Evolutionary conservation across 2,797 vertebrate genomes (phyloP).

Genomic region (Mus minutoides): DNA sequence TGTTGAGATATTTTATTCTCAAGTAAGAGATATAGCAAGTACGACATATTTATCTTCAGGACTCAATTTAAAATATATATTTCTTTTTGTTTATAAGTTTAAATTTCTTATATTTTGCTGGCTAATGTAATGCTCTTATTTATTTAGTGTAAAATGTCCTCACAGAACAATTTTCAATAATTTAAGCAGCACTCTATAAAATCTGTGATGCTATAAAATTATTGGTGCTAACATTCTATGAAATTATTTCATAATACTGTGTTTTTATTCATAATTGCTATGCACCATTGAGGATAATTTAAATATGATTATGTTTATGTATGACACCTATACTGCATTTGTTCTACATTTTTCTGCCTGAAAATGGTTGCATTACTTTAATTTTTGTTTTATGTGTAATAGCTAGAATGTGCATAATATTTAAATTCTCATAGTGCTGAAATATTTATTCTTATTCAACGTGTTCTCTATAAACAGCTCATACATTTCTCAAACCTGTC

Average conservation of each 20-base stretch:
- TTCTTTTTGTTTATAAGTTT: conserved; percentile 67
- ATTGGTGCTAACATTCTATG: conserved; percentile 49
- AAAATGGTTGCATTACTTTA: conserved; percentile 34
- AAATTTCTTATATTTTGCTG: conserved; percentile 67
- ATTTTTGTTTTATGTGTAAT: conserved; percentile 51
- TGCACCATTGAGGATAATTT: conserved; percentile 38
- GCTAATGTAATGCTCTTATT: conserved; percentile 49
- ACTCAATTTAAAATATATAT: conserved; percentile 72
- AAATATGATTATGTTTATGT: conserved; percentile 49
- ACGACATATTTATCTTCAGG: conserved; percentile 49
- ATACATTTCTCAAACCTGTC: neutral
- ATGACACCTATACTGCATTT: conserved; percentile 40
- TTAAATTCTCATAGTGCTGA: neutral
- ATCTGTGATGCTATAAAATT: conserved; percentile 52
- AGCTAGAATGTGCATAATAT: neutral
- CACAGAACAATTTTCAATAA: conserved; percentile 59
- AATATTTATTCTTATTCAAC: conserved; percentile 35
- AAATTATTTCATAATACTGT: conserved; percentile 43
- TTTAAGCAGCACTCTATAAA: conserved; percentile 67
- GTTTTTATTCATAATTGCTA: conserved; percentile 59
- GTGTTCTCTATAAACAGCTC: neutral
- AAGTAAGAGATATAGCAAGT: conserved; percentile 50
- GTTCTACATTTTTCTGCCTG: conserved; percentile 25
- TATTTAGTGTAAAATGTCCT: conserved; percentile 66
- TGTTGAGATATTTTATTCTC: conserved; percentile 66